Base-by-base conservation (phyloP, 2,888 invertebrate species). In the Pristionchus japonicus region DNA sequence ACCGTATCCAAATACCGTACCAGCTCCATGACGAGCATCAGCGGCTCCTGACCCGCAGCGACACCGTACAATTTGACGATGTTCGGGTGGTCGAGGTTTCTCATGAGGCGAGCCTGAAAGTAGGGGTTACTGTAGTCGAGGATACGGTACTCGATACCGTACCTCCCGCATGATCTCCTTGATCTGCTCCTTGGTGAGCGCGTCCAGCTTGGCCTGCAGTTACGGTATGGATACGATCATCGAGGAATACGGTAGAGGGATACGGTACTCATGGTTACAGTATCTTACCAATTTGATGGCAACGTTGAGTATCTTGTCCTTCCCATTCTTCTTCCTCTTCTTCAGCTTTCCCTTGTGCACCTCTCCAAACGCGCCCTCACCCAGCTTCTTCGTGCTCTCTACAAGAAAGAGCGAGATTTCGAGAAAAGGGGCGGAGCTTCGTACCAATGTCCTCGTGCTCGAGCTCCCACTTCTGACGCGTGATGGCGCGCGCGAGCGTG, bases 241-340 rank as follows among this genome's bases (percentile, higher is more conserved):
- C 13, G 34, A 20, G 23, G 40, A 23, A 11, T 37, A 74, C 23
- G 20, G 9, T 40, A 74, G 40, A 13, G n/a, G n/a, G n/a, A 23
- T 40, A 23, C 80, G 15, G 47, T 49, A 49, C 11, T 6, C 9
- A 40, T 3, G 77, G 47, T 11, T 77, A 43, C 37, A 9, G 37
- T 20, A 34, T 1, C 20, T 17, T 83, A 83, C 88, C 80, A 90
- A 20, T 86, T 90, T 90, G 83, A 90, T 89, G 49, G 90, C 90
- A 11, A 90, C 90, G 70, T 90, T 82, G n/a, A 88, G 40, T 40
- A 57, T 80, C 80, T 64, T 85, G 13, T 37, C 85, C 43, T 85
- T 64, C 23, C 85, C 85, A 64, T 52, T 67, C n/a, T 85, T 82
- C 34, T 80, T 86, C 47, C 80, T 74, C 34, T 88, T 49, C 52